Evolutionary conservation across 2,113 vertebrate species (phyloP), one percentile per base, ranked within the genome.

Genomic region (Dissostichus mawsoni): DNA sequence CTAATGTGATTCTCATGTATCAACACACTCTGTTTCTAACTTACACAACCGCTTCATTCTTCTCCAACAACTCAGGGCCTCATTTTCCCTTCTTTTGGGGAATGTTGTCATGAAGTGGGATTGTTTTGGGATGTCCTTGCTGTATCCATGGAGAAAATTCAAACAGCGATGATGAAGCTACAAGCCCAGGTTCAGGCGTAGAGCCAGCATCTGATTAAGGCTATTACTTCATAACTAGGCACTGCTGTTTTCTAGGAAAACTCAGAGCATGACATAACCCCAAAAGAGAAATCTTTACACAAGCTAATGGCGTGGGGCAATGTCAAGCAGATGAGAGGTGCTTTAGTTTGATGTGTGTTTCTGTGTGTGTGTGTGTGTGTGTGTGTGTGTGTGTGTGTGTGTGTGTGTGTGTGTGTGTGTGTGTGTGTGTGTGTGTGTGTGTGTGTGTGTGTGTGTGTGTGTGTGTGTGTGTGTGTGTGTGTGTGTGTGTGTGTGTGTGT

Each of bases 141-240:
- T 4, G 90, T 93, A 52, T 87, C 92, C 91, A 90, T 84, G 87
- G 92, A 80, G 86, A 92, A 88, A 90, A 77, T 55, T 4, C 75
- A 90, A 93, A 92, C 83, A 88, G 68, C 1, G 74, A 67, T 55
- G 80, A 82, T 71, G 48, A 51, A 67, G 77, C 70, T 20, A 18
- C 50, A 8, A 85, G 86, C 44, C 68, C 81, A 20, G 69, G 77
- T 82, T 85, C 56, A 69, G 85, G 90, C 79, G 59, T 10, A 3
- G 53, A 56, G 82, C 89, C 89, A 80, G 50, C 1, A 61, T 8
- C 73, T 90, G 89, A 92, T 93, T 87, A 84, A 88, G 59, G 64
- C 68, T 56, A 73, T 92, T 91, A 85, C 88, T 91, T 85, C 82
- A 88, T 83, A 86, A 85, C 84, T 16, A 81, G 84, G 59, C 76